Evolutionary conservation across 2,797 vertebrate species (phyloP).

Genomic region (Cygnus olor): DNA sequence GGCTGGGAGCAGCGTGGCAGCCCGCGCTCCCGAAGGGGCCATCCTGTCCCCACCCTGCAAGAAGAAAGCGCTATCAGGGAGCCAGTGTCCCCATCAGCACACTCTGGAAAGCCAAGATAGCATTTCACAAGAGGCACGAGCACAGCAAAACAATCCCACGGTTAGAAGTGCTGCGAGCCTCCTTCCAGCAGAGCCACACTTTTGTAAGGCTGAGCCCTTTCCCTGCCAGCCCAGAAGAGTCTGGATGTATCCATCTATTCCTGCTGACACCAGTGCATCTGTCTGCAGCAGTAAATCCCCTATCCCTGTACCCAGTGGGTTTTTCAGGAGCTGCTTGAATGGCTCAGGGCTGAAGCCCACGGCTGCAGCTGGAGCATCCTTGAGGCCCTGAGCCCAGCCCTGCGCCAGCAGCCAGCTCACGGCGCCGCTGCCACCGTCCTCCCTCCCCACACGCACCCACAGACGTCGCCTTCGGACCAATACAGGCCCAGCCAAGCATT

Average conservation of each 20-base stretch:
- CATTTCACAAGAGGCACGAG: neutral
- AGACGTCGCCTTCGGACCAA: fast-evolving
- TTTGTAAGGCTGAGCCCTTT: neutral
- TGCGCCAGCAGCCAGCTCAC: neutral
- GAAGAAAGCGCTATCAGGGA: constrained; percentile 38
- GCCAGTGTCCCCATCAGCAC: neutral
- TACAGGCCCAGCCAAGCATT: neutral
- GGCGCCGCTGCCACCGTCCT: fast-evolving
- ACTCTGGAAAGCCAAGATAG: constrained; percentile 41
- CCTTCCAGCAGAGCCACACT: neutral
- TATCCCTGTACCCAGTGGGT: neutral
- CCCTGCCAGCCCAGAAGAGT: neutral
- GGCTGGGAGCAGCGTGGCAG: neutral
- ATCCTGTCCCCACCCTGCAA: constrained; percentile 35
- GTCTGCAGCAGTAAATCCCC: neutral
- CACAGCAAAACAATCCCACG: neutral
- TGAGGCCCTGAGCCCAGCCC: fast-evolving
- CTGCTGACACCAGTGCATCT: neutral
- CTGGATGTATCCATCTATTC: neutral
- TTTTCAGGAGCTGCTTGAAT: neutral
- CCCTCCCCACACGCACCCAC: neutral
- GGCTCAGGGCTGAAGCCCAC: neutral
- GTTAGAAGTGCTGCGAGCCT: fast-evolving
- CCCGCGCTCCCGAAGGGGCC: neutral
- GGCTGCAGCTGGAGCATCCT: neutral